Base-by-base conservation (phyloP, 2,113 vertebrate genomes). In the Siniperca knerii region DNA sequence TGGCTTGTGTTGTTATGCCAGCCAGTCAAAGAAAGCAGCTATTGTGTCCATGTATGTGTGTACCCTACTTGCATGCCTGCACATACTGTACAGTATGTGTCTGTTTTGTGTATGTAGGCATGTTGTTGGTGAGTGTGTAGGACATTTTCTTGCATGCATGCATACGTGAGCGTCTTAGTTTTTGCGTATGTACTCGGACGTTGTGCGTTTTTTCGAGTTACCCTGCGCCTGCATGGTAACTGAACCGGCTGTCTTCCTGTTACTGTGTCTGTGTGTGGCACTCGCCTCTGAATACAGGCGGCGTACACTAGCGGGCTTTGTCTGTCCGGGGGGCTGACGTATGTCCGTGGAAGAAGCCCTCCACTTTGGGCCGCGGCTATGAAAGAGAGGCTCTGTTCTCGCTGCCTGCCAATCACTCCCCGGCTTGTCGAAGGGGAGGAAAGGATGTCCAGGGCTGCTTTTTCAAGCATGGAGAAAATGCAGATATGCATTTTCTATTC, bases 21-120 rank as follows among this genome's bases (percentile, higher is more conserved):
- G 89, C 89, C 88, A 89, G 94, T 96, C 93, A 96, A 95, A 97
- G 96, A 95, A 98, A 96, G 97, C 91, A 90, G 93, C 95, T 95
- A 96, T 96, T 98, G 96, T 97, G 89, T 92, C 88, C 67, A 65
- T 82, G 66, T 66, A 86, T 90, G 90, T 79, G 62, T 61, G 54
- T 42, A 33, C 4, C n/a, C 16, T 6, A 3, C 33, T 15, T 80
- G 61, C 35, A 68, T 64, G 62, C 35, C 62, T 79, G 40, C 52
- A 40, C n/a, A 44, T 72, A 52, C 55, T 64, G 54, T 69, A 35
- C 50, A 40, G 75, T 25, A 2, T 68, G 76, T 70, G 58, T 75
- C 42, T 87, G 71, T 85, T 42, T 65, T 48, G 65, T 71, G 64
- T 55, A 54, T 4, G n/a, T 86, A 72, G 91, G 92, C 90, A 4